These are phyloP conservation scores for Diadophis punctatus DNA, from an alignment of 2,113 vertebrate species.

Conservation along the genomic window DNA sequence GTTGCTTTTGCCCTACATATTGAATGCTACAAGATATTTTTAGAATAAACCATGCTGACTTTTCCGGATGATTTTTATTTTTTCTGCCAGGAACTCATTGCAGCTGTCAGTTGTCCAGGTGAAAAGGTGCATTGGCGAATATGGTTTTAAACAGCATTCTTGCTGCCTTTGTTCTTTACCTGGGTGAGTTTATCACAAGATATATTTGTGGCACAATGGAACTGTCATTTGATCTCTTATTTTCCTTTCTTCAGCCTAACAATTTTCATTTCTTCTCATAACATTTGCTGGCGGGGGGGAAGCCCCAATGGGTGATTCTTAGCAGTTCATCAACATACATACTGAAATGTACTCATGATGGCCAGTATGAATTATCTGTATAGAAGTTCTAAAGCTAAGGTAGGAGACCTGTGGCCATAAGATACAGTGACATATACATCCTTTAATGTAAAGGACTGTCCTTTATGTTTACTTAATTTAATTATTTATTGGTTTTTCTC, in stretches of 20 bases:
- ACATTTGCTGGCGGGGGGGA: background rate
- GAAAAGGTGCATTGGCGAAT: background rate
- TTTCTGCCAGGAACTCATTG: slow-evolving; percentile 28
- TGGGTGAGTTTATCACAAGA: slow-evolving; percentile 48
- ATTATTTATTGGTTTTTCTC: background rate
- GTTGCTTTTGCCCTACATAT: background rate
- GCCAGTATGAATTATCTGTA: background rate
- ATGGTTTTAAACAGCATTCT: accelerated
- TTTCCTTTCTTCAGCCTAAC: background rate
- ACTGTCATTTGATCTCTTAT: background rate
- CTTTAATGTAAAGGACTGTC: background rate
- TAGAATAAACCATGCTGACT: slow-evolving; percentile 26
- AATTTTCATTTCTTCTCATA: background rate
- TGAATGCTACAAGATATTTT: accelerated
- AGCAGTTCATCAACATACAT: background rate
- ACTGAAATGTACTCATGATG: background rate
- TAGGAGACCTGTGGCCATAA: background rate
- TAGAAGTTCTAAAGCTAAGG: background rate
- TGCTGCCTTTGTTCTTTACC: slow-evolving; percentile 14
- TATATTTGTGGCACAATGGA: background rate
- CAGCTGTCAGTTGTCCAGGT: accelerated
- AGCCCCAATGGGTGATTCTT: background rate
- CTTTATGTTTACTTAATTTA: background rate
- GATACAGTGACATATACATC: background rate
- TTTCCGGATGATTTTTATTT: slow-evolving; percentile 6